Evolutionary conservation across 92 coral and sea anemone species (phyloP), one percentile per base, ranked within the genome.

Genomic region (Desmophyllum pertusum): DNA sequence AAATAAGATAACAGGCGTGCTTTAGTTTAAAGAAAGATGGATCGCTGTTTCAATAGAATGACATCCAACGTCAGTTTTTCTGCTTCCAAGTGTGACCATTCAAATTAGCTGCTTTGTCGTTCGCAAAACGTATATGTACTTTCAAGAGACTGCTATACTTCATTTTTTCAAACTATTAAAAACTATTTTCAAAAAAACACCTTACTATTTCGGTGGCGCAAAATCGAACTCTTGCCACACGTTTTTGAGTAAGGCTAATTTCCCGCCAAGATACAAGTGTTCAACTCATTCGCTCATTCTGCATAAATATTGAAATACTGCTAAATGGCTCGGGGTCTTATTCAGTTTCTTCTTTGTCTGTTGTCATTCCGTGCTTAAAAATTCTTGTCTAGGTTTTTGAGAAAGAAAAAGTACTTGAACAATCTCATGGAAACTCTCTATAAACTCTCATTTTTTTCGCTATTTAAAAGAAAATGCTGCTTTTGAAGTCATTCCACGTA

Each of bases 21-120:
- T 46, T 10, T 18, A 18, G 64, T 57, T 57, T n/a, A 57, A 2
- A 57, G 65, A 59, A 59, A 59, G 33, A 59, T 21, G 45, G 46
- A 55, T 0, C 25, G n/a, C 42, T 53, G 21, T 48, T 4, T 9
- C 8, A 38, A 7, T n/a, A n/a, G n/a, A 38, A 38, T 77, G 69
- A 36, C 51, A 19, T 57, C 39, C 70, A 27, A 40, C 81, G 40
- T 27, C 39, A 61, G 33, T 27, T 61, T 29, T 5, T 74, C 4
- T 51, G 51, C 30, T 53, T 21, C 7, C 69, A 76, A 76, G 80
- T 55, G 68, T 76, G 80, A 37, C 80, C 80, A 55, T 53, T 62
- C 69, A 75, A 75, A 21, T 62, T 41, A 77, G 51, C 15, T 62
- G 33, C 25, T 4, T n/a, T n/a, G 5, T 27, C 68, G 53, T 76